Evolutionary conservation across 2,888 invertebrate species (phyloP).

Genomic region (Gibbula magus): DNA sequence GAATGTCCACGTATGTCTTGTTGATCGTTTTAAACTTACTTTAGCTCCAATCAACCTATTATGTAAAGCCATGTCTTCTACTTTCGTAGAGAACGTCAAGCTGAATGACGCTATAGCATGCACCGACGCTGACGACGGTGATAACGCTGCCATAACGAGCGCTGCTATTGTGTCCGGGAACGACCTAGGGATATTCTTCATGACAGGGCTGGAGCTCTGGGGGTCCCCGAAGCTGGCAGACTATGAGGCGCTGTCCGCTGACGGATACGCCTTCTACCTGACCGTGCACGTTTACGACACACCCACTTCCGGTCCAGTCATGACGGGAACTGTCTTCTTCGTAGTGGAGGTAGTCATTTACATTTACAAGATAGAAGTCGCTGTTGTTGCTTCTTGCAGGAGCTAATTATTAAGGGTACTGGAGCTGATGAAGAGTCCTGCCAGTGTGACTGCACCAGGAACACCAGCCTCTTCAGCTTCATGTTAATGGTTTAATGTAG

Average conservation of each 20-base stretch:
- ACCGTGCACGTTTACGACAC: not conserved
- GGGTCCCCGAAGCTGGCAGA: not conserved
- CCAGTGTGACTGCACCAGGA: too few relatives aligned
- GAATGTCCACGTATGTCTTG: too few relatives aligned
- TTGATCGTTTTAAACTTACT: too few relatives aligned
- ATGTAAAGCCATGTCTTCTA: not conserved
- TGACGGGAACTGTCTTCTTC: conserved; percentile 13
- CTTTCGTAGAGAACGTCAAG: not conserved
- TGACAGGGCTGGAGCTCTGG: not conserved
- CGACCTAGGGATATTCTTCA: not conserved
- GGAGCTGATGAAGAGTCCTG: too few relatives aligned
- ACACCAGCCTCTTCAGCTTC: too few relatives aligned
- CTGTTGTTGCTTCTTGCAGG: too few relatives aligned
- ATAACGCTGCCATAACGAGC: not conserved
- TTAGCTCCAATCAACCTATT: too few relatives aligned
- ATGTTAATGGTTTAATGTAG: too few relatives aligned
- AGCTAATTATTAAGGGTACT: too few relatives aligned
- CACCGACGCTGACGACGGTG: not conserved
- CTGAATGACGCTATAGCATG: not conserved
- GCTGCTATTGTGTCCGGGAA: not conserved
- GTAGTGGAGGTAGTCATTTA: not conserved
- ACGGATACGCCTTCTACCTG: not conserved
- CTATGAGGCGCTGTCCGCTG: not conserved
- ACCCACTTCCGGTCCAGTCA: not conserved
- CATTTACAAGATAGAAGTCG: too few relatives aligned